These are phyloP conservation scores for Hylaea fasciaria DNA, from an alignment of 2,888 invertebrate genomes.

Conservation along the genomic window DNA sequence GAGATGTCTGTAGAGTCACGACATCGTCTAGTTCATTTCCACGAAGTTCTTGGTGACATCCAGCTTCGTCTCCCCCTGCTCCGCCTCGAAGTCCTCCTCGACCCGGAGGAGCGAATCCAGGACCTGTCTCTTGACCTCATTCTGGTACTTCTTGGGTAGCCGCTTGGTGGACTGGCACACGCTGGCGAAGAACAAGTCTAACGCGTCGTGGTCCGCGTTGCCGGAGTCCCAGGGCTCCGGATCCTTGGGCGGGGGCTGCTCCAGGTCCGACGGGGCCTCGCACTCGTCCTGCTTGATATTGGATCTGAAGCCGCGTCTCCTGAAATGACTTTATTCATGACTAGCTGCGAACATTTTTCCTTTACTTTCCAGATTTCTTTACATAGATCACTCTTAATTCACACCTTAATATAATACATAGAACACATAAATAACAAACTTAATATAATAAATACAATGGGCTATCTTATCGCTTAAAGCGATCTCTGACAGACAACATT, in stretches of 20 bases:
- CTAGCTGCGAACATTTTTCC: no score
- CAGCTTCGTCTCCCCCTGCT: slow-evolving; percentile 34
- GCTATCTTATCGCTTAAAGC: no score
- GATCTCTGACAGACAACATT: no score
- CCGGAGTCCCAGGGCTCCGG: slow-evolving; percentile 60
- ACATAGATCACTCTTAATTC: no score
- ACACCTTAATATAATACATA: no score
- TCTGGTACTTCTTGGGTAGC: slow-evolving; percentile 63
- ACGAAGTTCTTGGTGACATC: slow-evolving; percentile 6
- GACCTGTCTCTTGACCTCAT: slow-evolving; percentile 66
- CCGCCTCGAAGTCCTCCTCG: slow-evolving; percentile 68
- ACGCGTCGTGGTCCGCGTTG: slow-evolving; percentile 57
- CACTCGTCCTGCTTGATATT: slow-evolving; percentile 63
- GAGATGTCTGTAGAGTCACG: no score
- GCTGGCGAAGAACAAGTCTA: slow-evolving; percentile 79
- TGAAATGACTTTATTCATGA: slow-evolving; percentile 38
- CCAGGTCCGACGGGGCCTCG: slow-evolving; percentile 61
- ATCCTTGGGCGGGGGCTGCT: slow-evolving; percentile 38
- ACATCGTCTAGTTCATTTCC: neutral
- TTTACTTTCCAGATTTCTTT: no score
- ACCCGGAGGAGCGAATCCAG: slow-evolving; percentile 68
- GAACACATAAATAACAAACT: no score
- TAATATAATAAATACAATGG: no score
- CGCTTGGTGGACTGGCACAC: slow-evolving; percentile 75
- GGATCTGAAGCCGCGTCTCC: slow-evolving; percentile 52